Base-by-base conservation (phyloP, 2,888 invertebrate species). In the Cyrtodaria siliqua region DNA sequence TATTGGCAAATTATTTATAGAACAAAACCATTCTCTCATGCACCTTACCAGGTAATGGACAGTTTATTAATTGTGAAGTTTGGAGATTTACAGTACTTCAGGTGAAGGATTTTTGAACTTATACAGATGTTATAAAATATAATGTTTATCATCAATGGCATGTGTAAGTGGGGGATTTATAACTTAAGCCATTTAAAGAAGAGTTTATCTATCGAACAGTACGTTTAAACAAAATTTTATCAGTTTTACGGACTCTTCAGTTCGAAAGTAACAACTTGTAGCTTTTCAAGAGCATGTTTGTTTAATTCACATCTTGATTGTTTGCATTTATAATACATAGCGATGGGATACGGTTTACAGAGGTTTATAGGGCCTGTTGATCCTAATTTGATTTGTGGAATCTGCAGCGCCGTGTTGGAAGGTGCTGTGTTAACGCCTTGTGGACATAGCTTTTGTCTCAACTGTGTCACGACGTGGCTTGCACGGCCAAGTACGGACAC, bases 361-460 rank as follows among this genome's bases (percentile, higher is more conserved):
- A 73, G 86, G 4, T 92, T 92, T 67, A 76, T 89, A 16, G 79
- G 80, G 12, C 56, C 83, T 0, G 82, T 92, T 18, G 92, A 92
- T 72, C 88, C 89, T 4, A 92, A 92, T 76, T 79, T 92, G 33
- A 60, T 92, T 14, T 92, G 92, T 75, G 86, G 88, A 44, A 89
- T 92, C 26, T 92, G 92, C 71, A 86, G 90, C 52, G 79, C 86
- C 16, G 91, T 91, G 8, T 80, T 92, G 24, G 88, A 91, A 62
- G 87, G 89, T 23, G 88, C 91, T 1, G 90, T 91, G 57, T 78
- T 91, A 40, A 92, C 91, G 0, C 89, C 90, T 2, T 92, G 92
- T 71, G 91, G 92, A 6, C 92, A 92, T 61, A 86, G 87, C 12
- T 92, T 91, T 83, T 92, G 92, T 72, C 70, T 40, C 23, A 49